phyloP scores from a whole-genome alignment of 2,888 invertebrate species.

The Rhamnusium bicolor region DNA sequence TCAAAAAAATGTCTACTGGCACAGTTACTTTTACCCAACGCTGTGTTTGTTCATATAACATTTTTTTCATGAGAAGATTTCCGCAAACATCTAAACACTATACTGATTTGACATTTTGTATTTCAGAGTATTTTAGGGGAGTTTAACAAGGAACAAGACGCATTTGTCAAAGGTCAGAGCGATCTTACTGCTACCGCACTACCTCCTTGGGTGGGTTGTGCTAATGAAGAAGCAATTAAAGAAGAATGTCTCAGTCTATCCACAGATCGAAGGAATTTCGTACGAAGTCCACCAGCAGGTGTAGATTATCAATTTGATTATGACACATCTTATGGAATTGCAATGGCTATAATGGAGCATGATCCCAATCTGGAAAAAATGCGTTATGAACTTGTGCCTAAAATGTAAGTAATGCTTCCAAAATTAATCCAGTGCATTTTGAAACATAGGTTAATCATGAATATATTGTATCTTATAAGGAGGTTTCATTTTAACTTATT shows the following conservation, averaged over 20 bases:
- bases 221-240: slow-evolving; percentile 94
- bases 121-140: slow-evolving; percentile 94
- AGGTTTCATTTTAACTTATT: no score
- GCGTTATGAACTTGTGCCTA: slow-evolving; percentile 99
- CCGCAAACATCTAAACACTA: no score
- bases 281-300: slow-evolving; percentile 95
- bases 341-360: slow-evolving; percentile 94
- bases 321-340: slow-evolving; percentile 92
- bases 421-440: no score
- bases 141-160: slow-evolving; percentile 97
- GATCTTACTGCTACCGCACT: slow-evolving; percentile 81
- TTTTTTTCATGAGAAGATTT: no score
- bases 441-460: no score
- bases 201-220: slow-evolving; percentile 96
- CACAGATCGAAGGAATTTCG: slow-evolving; percentile 96
- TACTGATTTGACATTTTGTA: slow-evolving; percentile 12
- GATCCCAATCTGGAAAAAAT: slow-evolving; percentile 97
- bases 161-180: slow-evolving; percentile 92
- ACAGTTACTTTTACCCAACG: no score
- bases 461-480: no score
- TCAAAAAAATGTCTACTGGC: no score
- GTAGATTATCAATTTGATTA: slow-evolving; percentile 97
- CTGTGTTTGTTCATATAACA: no score
- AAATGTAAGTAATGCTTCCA: slow-evolving; percentile 83
- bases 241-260: slow-evolving; percentile 96